phyloP scores from a whole-genome alignment of 2,113 vertebrate species.

The Pangasianodon hypophthalmus region DNA sequence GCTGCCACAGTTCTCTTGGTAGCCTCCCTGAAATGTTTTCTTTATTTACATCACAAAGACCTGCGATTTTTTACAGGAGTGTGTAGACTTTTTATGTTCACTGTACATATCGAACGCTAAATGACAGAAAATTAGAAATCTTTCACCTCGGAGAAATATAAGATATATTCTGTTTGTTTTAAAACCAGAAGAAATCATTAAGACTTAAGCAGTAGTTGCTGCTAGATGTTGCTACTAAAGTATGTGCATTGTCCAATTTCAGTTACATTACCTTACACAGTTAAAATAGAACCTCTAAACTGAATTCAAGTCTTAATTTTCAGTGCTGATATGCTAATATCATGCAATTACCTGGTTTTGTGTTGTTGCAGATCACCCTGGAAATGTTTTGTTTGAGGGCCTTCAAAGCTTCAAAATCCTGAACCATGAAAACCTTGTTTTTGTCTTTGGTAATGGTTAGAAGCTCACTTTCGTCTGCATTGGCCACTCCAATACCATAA shows the following conservation, averaged over 20 bases:
- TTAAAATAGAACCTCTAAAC: neutral
- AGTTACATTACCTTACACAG: neutral
- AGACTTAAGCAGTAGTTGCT: neutral
- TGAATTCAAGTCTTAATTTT: neutral
- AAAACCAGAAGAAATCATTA: neutral
- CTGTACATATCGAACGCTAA: too few species aligned
- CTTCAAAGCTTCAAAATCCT: constrained; percentile 67
- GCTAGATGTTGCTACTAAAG: neutral
- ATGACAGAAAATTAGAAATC: neutral
- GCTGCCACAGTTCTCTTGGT: neutral
- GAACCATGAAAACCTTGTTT: constrained; percentile 69
- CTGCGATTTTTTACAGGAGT: too few species aligned
- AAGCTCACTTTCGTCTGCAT: constrained; percentile 66
- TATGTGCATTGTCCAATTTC: neutral
- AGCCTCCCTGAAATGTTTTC: neutral
- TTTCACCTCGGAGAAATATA: neutral
- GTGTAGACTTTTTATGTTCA: too few species aligned
- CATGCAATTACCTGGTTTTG: constrained; percentile 74
- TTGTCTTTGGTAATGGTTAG: constrained; percentile 64
- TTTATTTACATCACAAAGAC: neutral
- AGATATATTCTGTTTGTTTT: neutral
- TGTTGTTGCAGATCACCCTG: constrained; percentile 66
- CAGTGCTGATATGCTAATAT: neutral
- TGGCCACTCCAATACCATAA: constrained; percentile 74
- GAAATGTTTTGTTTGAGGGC: constrained; percentile 70